phyloP scores from a whole-genome alignment of 2,888 invertebrate genomes.

The Phyllotreta cruciferae region DNA sequence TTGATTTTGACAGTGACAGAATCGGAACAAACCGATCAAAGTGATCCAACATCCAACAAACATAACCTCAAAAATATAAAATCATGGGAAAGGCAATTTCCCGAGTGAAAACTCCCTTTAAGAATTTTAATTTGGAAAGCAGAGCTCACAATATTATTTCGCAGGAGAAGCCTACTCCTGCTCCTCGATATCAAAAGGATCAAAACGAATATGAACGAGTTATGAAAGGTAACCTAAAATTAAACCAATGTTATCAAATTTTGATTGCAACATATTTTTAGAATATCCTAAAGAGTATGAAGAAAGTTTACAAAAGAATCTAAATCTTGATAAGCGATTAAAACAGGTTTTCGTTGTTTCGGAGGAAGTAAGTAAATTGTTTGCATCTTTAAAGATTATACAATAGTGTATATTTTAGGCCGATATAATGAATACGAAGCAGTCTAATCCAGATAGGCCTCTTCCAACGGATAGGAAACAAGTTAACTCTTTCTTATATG shows the following conservation, averaged over 20 bases:
- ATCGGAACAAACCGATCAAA: constrained; percentile 5
- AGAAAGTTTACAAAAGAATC: constrained; percentile 69
- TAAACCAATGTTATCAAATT: not conserved
- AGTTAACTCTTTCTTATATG: constrained; percentile 68
- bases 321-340: constrained; percentile 68
- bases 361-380: constrained; percentile 47
- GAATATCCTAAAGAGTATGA: constrained; percentile 69
- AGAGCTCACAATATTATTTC: constrained; percentile 76
- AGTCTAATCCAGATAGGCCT: constrained; percentile 61
- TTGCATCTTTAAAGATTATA: constrained; percentile 13
- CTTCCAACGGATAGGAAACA: constrained; percentile 67
- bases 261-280: constrained; percentile 47
- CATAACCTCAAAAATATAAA: constrained; percentile 38
- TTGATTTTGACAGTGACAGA: constrained; percentile 9
- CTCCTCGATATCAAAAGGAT: constrained; percentile 73
- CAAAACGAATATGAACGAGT: constrained; percentile 70
- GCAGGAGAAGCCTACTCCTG: constrained; percentile 66
- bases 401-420: constrained; percentile 26
- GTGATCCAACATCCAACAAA: constrained; percentile 4
- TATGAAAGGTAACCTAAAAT: constrained; percentile 60
- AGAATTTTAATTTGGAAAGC: constrained; percentile 77
- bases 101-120: constrained; percentile 65
- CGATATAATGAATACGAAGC: constrained; percentile 44
- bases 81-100: constrained; percentile 62
- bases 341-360: constrained; percentile 79